Conservation (phyloP, 2,113 vertebrate genomes). For the Sander vitreus region DNA sequence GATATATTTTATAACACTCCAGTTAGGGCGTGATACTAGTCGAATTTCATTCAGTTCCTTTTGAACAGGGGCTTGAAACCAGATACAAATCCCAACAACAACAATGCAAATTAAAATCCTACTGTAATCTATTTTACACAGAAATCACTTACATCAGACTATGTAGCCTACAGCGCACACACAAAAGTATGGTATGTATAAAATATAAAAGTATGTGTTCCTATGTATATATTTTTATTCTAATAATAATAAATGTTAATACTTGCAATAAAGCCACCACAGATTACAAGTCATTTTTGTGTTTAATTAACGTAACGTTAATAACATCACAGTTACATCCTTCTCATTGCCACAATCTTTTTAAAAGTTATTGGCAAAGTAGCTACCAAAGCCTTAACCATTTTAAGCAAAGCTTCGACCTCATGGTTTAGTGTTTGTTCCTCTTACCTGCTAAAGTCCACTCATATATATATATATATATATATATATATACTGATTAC, state of each 20-base stretch:
- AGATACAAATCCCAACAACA: not conserved
- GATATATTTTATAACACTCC: not conserved
- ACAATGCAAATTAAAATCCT: not conserved
- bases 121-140: not conserved
- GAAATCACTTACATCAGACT: not conserved
- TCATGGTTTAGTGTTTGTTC: not conserved
- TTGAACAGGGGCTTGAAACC: not conserved
- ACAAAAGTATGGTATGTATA: no score
- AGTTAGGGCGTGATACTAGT: not conserved
- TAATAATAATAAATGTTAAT: no score
- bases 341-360: not conserved
- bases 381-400: no score
- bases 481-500: no score
- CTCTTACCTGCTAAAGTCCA: conserved; percentile 40
- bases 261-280: not conserved
- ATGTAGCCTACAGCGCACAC: no score
- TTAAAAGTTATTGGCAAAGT: not conserved
- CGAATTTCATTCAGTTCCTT: not conserved
- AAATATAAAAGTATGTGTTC: no score
- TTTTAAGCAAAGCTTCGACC: not conserved
- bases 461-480: not conserved
- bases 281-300: not conserved
- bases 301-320: not conserved
- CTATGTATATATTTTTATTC: not conserved
- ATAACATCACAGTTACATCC: not conserved